phyloP scores from a whole-genome alignment of 35 echinoderm and acorn worm genomes.

The Holothuria glaberrima region DNA sequence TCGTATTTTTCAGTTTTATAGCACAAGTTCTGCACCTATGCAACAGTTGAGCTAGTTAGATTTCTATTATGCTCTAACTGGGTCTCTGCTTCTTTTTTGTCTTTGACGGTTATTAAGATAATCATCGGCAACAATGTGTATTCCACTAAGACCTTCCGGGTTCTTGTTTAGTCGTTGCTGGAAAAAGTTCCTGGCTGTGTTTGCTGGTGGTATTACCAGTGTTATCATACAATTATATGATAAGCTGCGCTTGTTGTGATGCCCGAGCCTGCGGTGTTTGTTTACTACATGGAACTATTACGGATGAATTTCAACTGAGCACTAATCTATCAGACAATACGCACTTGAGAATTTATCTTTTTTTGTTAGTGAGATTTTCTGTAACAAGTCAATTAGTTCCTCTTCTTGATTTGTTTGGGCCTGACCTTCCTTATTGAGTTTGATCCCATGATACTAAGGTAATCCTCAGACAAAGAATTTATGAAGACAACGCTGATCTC shows the following conservation, averaged over 20 bases:
- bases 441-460: no score
- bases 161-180: conserved; percentile 35
- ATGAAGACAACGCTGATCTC: no score
- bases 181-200: background rate
- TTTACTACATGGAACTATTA: no score
- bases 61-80: conserved; percentile 72
- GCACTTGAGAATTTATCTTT: no score
- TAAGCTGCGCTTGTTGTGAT: conserved; percentile 51
- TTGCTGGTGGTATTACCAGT: background rate
- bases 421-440: no score
- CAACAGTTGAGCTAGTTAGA: conserved; percentile 20
- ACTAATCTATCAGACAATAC: no score
- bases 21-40: conserved; percentile 21
- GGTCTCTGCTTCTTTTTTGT: conserved; percentile 2
- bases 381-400: no score
- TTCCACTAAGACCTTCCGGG: background rate
- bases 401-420: no score
- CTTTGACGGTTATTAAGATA: background rate
- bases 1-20: conserved; percentile 51
- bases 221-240: conserved; percentile 60
- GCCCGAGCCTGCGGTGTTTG: no score
- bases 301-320: no score
- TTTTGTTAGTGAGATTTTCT: no score
- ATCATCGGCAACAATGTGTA: conserved; percentile 8
- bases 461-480: no score